These are phyloP conservation scores for Rhabdomys pumilio DNA, from an alignment of 2,797 vertebrate genomes.

Conservation along the genomic window DNA sequence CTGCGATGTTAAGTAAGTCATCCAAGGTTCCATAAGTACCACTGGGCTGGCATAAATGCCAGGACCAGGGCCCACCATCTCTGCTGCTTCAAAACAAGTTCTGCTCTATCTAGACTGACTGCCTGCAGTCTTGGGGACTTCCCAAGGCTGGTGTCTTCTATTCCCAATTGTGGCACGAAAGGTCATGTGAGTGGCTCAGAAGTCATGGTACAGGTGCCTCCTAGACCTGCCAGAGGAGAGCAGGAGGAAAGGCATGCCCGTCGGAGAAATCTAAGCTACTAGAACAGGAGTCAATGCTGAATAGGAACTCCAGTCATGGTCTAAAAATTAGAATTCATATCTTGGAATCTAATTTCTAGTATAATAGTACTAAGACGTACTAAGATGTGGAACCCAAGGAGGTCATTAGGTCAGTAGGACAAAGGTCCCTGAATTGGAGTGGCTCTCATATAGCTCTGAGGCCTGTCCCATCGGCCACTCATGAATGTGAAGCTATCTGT, in stretches of 20 bases:
- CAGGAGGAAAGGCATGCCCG: neutral
- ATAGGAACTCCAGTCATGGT: neutral
- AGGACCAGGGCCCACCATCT: neutral
- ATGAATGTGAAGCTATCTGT: neutral
- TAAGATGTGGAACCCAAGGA: neutral
- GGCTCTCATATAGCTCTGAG: neutral
- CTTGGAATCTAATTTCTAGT: neutral
- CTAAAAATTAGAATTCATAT: neutral
- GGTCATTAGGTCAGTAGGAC: neutral
- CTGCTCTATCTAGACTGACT: fast-evolving
- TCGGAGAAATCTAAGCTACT: neutral
- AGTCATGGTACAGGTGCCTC: neutral
- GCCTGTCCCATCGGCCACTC: neutral
- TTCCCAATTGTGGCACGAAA: fast-evolving
- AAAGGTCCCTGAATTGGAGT: neutral
- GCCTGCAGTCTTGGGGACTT: neutral
- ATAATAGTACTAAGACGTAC: neutral
- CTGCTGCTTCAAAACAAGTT: no score
- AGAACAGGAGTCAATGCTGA: neutral
- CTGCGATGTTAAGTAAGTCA: neutral
- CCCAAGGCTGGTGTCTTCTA: neutral
- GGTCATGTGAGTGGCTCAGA: neutral
- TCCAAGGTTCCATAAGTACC: neutral
- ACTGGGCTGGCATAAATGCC: neutral
- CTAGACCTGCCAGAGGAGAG: fast-evolving